phyloP scores from a whole-genome alignment of 2,888 invertebrate genomes.

The Gerosis bhagava region DNA sequence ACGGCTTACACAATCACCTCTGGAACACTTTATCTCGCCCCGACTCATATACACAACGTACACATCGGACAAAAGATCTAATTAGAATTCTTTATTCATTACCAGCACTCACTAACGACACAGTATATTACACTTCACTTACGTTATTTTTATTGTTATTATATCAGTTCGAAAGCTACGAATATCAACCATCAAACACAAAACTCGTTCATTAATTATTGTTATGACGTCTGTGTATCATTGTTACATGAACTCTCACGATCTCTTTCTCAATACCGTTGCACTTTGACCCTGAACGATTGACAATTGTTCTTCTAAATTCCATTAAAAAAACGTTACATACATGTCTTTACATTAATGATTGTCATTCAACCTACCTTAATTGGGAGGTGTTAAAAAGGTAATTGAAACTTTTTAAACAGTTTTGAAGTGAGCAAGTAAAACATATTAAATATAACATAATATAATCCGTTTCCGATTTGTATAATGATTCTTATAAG shows the following conservation, averaged over 20 bases:
- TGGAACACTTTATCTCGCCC: conserved; percentile 17
- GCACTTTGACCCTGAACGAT: conserved; percentile 37
- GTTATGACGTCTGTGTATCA: conserved; percentile 29
- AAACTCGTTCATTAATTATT: too few relatives aligned
- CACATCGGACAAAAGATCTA: conserved; percentile 27
- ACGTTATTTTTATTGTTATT: conserved; percentile 15
- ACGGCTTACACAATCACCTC: conserved; percentile 33
- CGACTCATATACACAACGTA: conserved; percentile 27
- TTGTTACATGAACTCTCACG: conserved; percentile 38
- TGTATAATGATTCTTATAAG: too few relatives aligned
- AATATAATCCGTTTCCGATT: too few relatives aligned
- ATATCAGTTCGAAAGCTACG: conserved; percentile 26
- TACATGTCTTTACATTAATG: too few relatives aligned
- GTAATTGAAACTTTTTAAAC: too few relatives aligned
- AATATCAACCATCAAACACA: conserved; percentile 16
- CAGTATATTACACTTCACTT: conserved; percentile 27
- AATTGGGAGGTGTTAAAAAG: too few relatives aligned
- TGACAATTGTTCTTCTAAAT: conserved; percentile 15
- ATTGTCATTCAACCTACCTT: conserved; percentile 9
- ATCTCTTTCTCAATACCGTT: conserved; percentile 35
- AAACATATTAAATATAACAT: too few relatives aligned
- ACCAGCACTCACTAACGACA: conserved; percentile 30
- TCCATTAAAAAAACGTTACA: conserved; percentile 12
- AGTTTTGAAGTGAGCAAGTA: too few relatives aligned
- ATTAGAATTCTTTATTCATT: conserved; percentile 30